Conservation (phyloP, 2,113 vertebrate genomes). For the Misgurnus anguillicaudatus region DNA sequence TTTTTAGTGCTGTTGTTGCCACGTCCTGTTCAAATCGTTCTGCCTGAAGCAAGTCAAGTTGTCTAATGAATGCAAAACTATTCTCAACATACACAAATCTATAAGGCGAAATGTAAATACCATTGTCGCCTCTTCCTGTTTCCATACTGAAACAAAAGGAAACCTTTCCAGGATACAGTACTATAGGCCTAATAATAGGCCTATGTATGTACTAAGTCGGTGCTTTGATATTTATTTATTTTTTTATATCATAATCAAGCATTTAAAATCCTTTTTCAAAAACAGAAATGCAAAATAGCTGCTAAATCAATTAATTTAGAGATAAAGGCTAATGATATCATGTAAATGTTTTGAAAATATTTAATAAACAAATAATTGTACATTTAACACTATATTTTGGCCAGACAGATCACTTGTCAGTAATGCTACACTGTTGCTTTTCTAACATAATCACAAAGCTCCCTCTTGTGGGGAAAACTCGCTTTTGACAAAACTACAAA, state of each 20-base stretch:
- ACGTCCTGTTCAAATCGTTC: not conserved
- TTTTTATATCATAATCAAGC: too few relatives aligned
- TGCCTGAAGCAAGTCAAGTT: not conserved
- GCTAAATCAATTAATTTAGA: too few relatives aligned
- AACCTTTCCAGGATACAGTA: not conserved
- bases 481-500: not conserved
- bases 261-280: too few relatives aligned
- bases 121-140: not conserved
- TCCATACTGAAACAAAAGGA: not conserved
- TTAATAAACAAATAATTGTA: too few relatives aligned
- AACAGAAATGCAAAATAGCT: too few relatives aligned
- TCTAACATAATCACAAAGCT: constrained; percentile 1
- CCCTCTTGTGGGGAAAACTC: constrained; percentile 28
- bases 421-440: not conserved
- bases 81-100: not conserved
- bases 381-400: too few relatives aligned
- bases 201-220: too few relatives aligned
- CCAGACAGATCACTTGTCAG: not conserved
- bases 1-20: not conserved
- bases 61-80: not conserved
- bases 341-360: too few relatives aligned
- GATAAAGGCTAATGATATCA: too few relatives aligned
- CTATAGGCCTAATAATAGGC: too few relatives aligned
- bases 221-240: too few relatives aligned
- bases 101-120: not conserved